These are phyloP conservation scores for Pachliopta kotzebuea DNA, from an alignment of 2,888 invertebrate species.

Conservation along the genomic window DNA sequence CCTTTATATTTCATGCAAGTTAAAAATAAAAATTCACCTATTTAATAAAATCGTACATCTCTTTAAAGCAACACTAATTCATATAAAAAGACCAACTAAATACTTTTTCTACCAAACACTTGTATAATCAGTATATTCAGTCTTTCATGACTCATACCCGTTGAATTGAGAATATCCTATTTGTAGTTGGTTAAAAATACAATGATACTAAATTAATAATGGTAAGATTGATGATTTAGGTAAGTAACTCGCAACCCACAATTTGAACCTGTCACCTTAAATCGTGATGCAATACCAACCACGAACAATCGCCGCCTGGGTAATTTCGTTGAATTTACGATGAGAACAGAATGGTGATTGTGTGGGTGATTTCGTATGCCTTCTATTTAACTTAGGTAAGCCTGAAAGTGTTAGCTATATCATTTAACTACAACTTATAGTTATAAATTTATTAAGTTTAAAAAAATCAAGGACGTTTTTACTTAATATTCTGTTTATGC, in stretches of 20 bases:
- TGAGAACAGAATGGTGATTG: conserved; percentile 12
- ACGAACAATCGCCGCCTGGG: conserved; percentile 10
- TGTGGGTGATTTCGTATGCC: conserved; percentile 5
- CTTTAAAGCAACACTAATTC: no score
- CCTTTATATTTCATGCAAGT: no score
- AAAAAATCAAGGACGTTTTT: neutral
- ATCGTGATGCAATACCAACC: conserved; percentile 8
- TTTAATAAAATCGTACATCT: no score
- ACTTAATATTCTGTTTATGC: neutral
- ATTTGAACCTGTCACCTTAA: neutral
- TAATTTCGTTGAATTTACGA: conserved; percentile 2
- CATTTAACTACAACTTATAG: neutral
- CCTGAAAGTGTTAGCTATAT: neutral
- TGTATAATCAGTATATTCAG: no score
- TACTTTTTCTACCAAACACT: no score
- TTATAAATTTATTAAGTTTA: no score
- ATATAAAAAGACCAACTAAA: no score
- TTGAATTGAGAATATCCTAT: no score
- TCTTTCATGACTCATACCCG: no score
- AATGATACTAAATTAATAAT: neutral
- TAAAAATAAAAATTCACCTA: no score
- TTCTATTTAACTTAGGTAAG: neutral
- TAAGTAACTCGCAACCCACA: neutral
- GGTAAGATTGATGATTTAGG: neutral
- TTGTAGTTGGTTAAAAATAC: neutral